phyloP scores from a whole-genome alignment of 2,797 vertebrate genomes.

The Poeciliopsis turneri region DNA sequence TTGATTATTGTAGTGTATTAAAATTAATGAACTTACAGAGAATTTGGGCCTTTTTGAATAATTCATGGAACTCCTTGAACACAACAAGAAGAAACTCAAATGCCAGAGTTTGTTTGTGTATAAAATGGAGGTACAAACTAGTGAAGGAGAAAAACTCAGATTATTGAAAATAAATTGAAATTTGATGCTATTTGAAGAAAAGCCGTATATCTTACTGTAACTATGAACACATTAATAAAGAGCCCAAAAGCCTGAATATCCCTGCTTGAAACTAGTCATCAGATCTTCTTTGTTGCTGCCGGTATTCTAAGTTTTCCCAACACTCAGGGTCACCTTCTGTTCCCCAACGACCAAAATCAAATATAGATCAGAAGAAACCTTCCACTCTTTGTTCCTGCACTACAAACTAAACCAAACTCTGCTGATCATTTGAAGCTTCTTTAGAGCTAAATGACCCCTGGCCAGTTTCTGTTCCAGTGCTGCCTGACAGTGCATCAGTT shows the following conservation, averaged over 20 bases:
- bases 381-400: not conserved
- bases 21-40: not conserved
- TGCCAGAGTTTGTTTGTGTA: not conserved
- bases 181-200: not conserved
- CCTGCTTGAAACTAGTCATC: not conserved
- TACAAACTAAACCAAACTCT: not conserved
- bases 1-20: not conserved
- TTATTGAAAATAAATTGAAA: not conserved
- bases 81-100: not conserved
- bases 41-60: not conserved
- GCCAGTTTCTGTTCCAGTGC: not conserved
- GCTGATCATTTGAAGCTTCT: not conserved
- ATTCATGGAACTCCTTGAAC: not conserved
- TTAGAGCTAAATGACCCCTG: not conserved
- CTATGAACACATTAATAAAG: not conserved
- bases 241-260: not conserved
- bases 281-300: not conserved
- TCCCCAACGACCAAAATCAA: not conserved
- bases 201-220: not conserved
- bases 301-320: not conserved
- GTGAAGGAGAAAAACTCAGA: not conserved
- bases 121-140: not conserved
- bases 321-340: not conserved
- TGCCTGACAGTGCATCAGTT: not conserved
- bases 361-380: not conserved